Evolutionary conservation across 2,797 vertebrate species (phyloP).

Genomic region (Anolis apletophallus): DNA sequence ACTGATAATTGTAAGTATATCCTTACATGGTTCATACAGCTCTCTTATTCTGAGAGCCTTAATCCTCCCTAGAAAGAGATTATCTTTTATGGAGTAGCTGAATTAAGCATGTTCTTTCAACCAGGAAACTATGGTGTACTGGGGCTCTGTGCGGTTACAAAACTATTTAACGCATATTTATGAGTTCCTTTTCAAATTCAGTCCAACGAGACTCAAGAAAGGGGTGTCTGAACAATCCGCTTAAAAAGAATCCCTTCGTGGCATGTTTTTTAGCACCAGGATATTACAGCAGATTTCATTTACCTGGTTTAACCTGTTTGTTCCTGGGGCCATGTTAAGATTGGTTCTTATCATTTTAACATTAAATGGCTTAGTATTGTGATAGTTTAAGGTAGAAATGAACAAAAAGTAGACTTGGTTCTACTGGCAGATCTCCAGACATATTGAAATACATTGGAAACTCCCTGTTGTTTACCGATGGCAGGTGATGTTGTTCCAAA

Average conservation of each 20-base stretch:
- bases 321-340: background rate
- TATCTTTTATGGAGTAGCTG: slow-evolving; percentile 64
- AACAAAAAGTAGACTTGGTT: background rate
- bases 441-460: background rate
- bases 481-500: background rate
- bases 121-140: slow-evolving; percentile 29
- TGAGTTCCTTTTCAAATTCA: background rate
- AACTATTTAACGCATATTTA: slow-evolving; percentile 17
- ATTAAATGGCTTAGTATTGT: background rate
- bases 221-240: background rate
- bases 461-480: background rate
- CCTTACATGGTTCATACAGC: slow-evolving; percentile 56
- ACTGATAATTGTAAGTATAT: slow-evolving; percentile 62
- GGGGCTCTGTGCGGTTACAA: slow-evolving; percentile 9
- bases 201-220: rapidly evolving
- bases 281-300: background rate
- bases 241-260: background rate
- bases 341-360: background rate
- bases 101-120: slow-evolving; percentile 52
- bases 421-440: background rate
- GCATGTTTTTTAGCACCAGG: background rate
- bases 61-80: slow-evolving; percentile 61
- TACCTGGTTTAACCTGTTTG: background rate
- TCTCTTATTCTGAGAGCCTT: slow-evolving; percentile 41
- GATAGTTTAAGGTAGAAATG: background rate